Conservation (phyloP, 2,113 vertebrate genomes). For the Mastomys natalensis region DNA sequence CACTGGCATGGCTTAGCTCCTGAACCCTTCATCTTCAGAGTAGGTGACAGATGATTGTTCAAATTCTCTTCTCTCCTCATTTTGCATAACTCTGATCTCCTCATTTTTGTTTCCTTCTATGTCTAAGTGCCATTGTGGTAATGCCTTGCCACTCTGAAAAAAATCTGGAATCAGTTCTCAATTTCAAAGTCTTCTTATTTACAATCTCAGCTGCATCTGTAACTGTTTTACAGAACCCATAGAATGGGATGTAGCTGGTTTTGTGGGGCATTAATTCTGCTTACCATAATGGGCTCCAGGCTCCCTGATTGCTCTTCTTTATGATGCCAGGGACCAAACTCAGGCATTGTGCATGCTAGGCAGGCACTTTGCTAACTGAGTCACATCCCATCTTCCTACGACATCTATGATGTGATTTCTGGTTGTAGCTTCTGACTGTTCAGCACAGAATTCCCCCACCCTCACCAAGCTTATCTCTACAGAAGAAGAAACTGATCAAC, state of each 20-base stretch:
- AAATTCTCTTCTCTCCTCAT: neutral
- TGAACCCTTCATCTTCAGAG: neutral
- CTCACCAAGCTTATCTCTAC: neutral
- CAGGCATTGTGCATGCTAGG: neutral
- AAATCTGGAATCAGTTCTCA: neutral
- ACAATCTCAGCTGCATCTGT: neutral
- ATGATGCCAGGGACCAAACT: neutral
- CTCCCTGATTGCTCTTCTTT: neutral
- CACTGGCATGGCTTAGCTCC: neutral
- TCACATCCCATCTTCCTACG: neutral
- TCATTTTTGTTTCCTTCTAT: neutral
- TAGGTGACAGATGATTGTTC: neutral
- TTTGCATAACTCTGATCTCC: neutral
- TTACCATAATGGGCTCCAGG: neutral
- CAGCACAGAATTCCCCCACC: neutral
- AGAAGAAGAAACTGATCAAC: neutral
- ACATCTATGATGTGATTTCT: neutral
- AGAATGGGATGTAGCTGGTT: neutral
- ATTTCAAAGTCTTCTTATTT: neutral
- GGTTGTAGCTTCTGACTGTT: neutral
- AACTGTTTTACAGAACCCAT: neutral
- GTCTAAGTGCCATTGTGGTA: neutral
- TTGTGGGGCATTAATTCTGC: neutral
- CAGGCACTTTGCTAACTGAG: neutral
- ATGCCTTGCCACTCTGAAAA: neutral